A percentile compares a stretch with the other conserved stretches of the same genome.
phyloP scores from a whole-genome alignment of 2,888 invertebrate genomes.

The Oxytorus armatus region DNA sequence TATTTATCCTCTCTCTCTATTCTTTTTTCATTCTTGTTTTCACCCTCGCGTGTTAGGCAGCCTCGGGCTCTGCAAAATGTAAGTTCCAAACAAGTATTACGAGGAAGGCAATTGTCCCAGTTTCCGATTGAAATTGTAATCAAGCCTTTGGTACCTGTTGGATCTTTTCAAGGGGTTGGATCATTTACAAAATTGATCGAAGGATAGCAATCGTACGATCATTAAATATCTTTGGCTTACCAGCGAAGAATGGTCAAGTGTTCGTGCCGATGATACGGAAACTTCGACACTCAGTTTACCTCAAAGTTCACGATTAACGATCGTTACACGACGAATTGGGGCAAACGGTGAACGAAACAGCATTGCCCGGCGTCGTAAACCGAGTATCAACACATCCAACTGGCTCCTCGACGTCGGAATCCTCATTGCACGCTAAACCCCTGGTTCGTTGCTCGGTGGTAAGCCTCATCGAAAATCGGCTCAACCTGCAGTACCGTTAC shows the following conservation, averaged over 20 bases:
- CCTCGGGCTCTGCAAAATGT: constrained; percentile 8
- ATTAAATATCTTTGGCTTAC: background rate
- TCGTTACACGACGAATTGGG: background rate
- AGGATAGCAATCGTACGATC: background rate
- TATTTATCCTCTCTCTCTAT: constrained; percentile 50
- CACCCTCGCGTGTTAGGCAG: background rate
- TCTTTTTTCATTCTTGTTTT: constrained; percentile 2
- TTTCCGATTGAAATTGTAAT: background rate
- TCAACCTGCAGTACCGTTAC: constrained; percentile 24
- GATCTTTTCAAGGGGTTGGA: background rate
- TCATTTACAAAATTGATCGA: background rate
- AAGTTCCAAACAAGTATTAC: background rate
- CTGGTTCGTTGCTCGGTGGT: constrained; percentile 22
- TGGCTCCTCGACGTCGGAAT: constrained; percentile 26
- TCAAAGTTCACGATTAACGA: background rate
- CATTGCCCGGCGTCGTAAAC: constrained; percentile 38
- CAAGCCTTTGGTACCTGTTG: background rate
- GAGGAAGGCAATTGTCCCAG: background rate
- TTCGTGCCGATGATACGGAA: background rate
- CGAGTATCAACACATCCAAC: constrained; percentile 54
- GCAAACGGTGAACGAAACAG: constrained; percentile 21
- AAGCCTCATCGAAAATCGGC: constrained; percentile 59
- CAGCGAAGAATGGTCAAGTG: background rate
- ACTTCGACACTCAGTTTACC: background rate
- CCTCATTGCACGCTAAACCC: constrained; percentile 39